Evolutionary conservation across 2,888 invertebrate genomes (phyloP).

Genomic region (Eupithecia dodoneata): DNA sequence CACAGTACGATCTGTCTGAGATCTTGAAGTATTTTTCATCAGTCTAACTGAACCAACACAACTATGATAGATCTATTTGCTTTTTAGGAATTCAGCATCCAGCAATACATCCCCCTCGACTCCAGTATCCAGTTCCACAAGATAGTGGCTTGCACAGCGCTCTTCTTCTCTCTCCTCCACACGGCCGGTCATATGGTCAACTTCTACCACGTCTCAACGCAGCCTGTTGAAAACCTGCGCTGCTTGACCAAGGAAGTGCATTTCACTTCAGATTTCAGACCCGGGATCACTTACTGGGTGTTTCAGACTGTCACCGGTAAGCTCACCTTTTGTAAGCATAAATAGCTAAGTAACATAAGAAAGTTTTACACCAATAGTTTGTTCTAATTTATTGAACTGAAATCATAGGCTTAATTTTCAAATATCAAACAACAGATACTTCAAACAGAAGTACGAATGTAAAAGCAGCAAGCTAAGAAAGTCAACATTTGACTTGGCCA

Average conservation of each 20-base stretch:
- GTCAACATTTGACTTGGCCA: no score
- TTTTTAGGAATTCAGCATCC: slow-evolving; percentile 91
- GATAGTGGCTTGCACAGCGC: slow-evolving; percentile 96
- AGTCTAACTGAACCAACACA: no score
- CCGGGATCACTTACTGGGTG: slow-evolving; percentile 97
- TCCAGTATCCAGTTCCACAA: slow-evolving; percentile 99
- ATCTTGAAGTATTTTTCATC: no score
- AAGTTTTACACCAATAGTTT: no score
- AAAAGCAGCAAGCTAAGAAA: no score
- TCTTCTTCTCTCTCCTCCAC: slow-evolving; percentile 96
- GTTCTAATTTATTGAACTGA: no score
- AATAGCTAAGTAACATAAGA: no score
- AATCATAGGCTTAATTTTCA: no score
- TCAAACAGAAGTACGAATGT: no score
- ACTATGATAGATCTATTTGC: not conserved
- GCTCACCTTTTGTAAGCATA: not conserved
- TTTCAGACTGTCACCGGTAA: slow-evolving; percentile 97
- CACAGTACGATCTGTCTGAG: no score
- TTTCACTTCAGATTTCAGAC: slow-evolving; percentile 96
- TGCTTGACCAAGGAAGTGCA: slow-evolving; percentile 97
- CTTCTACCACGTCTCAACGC: slow-evolving; percentile 98
- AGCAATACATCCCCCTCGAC: slow-evolving; percentile 96
- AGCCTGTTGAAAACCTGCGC: slow-evolving; percentile 95
- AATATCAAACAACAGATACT: no score
- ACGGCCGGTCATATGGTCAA: slow-evolving; percentile 98